phyloP scores from a whole-genome alignment of 2,797 vertebrate species.

The Lateolabrax maculatus region DNA sequence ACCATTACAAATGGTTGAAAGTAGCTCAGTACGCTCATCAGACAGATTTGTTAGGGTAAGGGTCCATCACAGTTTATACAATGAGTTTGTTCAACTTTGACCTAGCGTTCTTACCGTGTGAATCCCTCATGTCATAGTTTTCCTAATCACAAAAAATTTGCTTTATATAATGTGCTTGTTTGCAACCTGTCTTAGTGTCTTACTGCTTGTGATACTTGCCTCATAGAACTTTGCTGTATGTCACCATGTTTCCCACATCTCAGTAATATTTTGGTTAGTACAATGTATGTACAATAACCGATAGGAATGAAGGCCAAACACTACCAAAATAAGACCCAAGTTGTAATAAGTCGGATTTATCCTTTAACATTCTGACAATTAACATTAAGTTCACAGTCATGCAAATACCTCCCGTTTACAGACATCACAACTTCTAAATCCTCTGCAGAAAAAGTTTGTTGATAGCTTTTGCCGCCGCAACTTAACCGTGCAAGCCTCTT shows the following conservation, averaged over 20 bases:
- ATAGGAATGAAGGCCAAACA: not conserved
- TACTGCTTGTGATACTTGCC: not conserved
- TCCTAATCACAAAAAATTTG: not conserved
- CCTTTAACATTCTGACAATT: slow-evolving; percentile 28
- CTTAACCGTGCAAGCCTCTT: slow-evolving; percentile 60
- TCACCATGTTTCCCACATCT: not conserved
- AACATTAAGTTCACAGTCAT: slow-evolving; percentile 30
- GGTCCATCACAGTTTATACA: not conserved
- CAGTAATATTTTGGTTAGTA: not conserved
- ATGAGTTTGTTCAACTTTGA: not conserved
- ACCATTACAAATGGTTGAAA: not conserved
- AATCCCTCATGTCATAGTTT: not conserved
- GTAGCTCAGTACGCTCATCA: not conserved
- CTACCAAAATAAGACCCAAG: slow-evolving; percentile 12
- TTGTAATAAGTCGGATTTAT: slow-evolving; percentile 44
- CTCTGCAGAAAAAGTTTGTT: slow-evolving; percentile 51
- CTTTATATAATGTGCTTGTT: slow-evolving; percentile 1
- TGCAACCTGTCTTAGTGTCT: not conserved
- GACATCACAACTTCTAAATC: slow-evolving; percentile 56
- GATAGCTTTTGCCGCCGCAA: slow-evolving; percentile 48
- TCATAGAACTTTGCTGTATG: not conserved
- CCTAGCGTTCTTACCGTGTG: not conserved
- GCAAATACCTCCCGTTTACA: slow-evolving; percentile 38
- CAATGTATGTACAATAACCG: not conserved
- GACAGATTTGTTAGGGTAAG: not conserved